These are phyloP conservation scores for Drosophila pegasa DNA, from an alignment of 2,888 invertebrate genomes.

Conservation along the genomic window DNA sequence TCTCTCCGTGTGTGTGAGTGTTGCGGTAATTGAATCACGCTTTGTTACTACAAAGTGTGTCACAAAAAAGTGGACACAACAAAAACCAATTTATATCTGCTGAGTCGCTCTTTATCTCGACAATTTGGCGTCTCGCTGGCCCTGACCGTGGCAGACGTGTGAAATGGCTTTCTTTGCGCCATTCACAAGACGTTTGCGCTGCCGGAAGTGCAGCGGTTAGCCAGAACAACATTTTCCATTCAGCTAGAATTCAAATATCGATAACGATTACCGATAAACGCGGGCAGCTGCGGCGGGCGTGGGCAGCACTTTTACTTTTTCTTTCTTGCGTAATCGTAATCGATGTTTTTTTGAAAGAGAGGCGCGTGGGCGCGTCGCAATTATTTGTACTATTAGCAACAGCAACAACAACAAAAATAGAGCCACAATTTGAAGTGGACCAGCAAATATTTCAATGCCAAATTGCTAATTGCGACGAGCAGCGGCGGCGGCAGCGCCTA, in stretches of 20 bases:
- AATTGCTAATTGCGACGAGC: constrained; percentile 18
- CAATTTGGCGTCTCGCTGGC: constrained; percentile 10
- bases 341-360: constrained; percentile 53
- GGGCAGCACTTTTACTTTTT: constrained; percentile 57
- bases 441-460: constrained; percentile 49
- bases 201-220: constrained; percentile 25
- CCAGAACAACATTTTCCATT: background rate
- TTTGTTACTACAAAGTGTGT: constrained; percentile 28
- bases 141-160: constrained; percentile 35
- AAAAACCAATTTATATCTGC: background rate
- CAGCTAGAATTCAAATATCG: constrained; percentile 16
- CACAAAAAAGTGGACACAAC: constrained; percentile 12
- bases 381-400: constrained; percentile 17
- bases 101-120: background rate
- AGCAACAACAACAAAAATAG: background rate
- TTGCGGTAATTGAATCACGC: constrained; percentile 55
- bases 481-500: constrained; percentile 12
- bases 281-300: too few relatives aligned
- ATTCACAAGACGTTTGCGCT: constrained; percentile 6
- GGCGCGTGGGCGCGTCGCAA: constrained; percentile 41
- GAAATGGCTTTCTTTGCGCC: constrained; percentile 31
- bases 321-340: constrained; percentile 38
- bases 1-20: constrained; percentile 8
- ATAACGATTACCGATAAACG: constrained; percentile 41
- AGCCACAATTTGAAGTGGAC: constrained; percentile 11